Percentiles rank a stretch among this genome's conserved stretches.
phyloP scores from a whole-genome alignment of 1,140 invertebrate genomes.

The Brachionus rubens region DNA sequence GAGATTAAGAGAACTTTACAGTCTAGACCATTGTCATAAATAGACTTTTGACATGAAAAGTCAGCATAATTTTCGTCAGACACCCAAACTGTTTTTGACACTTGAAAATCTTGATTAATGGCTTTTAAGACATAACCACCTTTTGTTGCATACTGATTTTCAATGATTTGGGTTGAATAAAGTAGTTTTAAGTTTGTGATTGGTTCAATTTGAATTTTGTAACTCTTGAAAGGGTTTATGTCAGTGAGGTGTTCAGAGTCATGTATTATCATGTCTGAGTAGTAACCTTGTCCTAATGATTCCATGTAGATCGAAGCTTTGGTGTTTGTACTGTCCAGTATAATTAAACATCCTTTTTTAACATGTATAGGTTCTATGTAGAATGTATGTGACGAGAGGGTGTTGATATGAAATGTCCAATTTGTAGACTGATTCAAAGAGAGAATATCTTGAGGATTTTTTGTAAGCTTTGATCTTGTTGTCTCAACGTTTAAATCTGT shows the following conservation, averaged over 20 bases:
- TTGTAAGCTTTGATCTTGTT: no score
- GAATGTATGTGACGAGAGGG: no score
- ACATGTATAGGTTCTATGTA: no score
- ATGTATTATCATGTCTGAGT: no score
- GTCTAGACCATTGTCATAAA: background rate
- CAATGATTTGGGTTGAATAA: background rate
- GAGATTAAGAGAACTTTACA: background rate
- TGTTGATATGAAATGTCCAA: no score
- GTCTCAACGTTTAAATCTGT: no score
- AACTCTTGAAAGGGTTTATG: background rate
- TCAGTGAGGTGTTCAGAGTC: background rate
- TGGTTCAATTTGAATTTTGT: background rate
- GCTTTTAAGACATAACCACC: background rate
- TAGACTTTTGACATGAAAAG: background rate
- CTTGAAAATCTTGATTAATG: background rate
- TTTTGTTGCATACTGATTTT: background rate
- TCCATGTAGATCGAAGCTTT: no score
- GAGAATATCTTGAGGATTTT: no score
- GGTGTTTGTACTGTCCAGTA: no score
- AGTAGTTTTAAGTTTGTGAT: background rate
- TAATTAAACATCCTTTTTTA: no score
- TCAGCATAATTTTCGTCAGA: background rate
- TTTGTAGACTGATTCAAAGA: no score
- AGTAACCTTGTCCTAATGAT: no score
- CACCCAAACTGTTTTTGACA: background rate